These are phyloP conservation scores for Bactericera cockerelli DNA, from an alignment of 1,140 invertebrate genomes.

Conservation along the genomic window DNA sequence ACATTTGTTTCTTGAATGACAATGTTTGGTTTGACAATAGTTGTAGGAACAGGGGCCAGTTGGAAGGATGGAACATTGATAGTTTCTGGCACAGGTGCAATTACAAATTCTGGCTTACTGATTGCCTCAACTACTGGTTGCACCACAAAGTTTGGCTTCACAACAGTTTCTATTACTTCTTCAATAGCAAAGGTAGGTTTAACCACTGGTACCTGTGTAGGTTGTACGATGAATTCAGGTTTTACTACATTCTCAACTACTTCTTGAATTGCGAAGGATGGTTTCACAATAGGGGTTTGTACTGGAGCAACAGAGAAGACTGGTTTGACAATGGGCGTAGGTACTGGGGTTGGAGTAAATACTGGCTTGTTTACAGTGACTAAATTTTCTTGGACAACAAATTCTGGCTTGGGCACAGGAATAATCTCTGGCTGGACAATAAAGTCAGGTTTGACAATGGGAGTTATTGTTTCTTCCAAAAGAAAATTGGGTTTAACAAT, in stretches of 20 bases:
- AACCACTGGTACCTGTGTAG: background rate
- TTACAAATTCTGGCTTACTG: background rate
- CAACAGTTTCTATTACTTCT: background rate
- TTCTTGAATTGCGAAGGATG: background rate
- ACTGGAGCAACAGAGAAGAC: slow-evolving; percentile 3
- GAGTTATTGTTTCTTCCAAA: background rate
- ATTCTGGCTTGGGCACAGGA: slow-evolving; percentile 1
- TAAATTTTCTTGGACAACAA: background rate
- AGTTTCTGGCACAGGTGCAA: background rate
- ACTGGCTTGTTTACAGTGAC: background rate
- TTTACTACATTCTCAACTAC: background rate
- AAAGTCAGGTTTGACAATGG: background rate
- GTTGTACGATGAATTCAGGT: background rate
- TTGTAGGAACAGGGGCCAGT: background rate
- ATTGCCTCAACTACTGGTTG: background rate
- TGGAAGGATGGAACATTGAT: slow-evolving; percentile 1
- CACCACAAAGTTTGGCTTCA: slow-evolving; percentile 3
- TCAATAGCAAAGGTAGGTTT: background rate
- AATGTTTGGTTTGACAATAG: background rate
- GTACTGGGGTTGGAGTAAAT: background rate
- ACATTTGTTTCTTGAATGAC: slow-evolving; percentile 1
- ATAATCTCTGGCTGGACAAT: background rate
- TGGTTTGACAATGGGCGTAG: background rate
- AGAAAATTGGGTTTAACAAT: background rate
- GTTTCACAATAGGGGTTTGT: background rate